These are phyloP conservation scores for Enteromius thamalakanensis DNA, from an alignment of 2,797 vertebrate species.

Conservation along the genomic window DNA sequence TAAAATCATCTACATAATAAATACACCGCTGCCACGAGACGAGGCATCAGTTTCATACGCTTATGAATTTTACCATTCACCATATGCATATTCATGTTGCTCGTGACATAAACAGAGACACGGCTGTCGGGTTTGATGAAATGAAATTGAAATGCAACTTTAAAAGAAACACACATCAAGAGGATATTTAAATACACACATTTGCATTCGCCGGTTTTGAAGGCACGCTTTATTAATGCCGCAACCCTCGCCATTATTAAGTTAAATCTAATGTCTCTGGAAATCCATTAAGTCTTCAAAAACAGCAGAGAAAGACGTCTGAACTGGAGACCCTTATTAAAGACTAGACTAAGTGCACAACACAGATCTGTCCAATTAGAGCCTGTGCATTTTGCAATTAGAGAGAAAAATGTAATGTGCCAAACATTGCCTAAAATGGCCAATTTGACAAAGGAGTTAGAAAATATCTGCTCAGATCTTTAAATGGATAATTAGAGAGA, in stretches of 20 bases:
- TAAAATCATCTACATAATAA: constrained; percentile 27
- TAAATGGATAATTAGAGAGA: constrained; percentile 49
- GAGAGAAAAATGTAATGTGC: constrained; percentile 56
- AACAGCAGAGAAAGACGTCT: constrained; percentile 55
- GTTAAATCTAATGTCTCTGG: constrained; percentile 61
- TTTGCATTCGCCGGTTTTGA: constrained; percentile 58
- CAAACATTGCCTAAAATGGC: constrained; percentile 48
- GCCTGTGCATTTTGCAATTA: constrained; percentile 59
- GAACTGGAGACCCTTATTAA: constrained; percentile 51
- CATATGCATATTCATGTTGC: constrained; percentile 51
- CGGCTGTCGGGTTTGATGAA: constrained; percentile 52
- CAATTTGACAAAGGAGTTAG: constrained; percentile 51
- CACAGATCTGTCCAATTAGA: constrained; percentile 57
- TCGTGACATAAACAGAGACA: constrained; percentile 45
- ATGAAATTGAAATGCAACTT: constrained; percentile 31
- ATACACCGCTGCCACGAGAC: constrained; percentile 8
- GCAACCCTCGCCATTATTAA: constrained; percentile 60
- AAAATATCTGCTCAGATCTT: constrained; percentile 36
- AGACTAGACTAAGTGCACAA: constrained; percentile 60
- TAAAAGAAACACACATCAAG: constrained; percentile 55
- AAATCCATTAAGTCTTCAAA: constrained; percentile 65
- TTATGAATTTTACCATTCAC: constrained; percentile 44
- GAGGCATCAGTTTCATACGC: constrained; percentile 39
- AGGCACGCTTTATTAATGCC: constrained; percentile 60
- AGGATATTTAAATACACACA: constrained; percentile 61